phyloP scores from a whole-genome alignment of 2,888 invertebrate species.

The Fissipunctia ypsillon region DNA sequence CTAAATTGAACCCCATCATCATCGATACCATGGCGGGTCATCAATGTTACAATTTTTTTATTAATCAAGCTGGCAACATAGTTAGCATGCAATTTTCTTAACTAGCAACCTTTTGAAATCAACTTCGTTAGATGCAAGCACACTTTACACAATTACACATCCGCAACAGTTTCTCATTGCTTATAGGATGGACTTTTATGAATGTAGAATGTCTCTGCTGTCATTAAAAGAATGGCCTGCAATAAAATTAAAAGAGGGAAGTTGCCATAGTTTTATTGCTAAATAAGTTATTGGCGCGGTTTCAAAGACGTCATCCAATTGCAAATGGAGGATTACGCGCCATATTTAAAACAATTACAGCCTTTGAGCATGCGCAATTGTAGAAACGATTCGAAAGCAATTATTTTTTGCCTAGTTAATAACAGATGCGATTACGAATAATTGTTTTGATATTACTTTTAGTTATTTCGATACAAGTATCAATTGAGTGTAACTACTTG shows the following conservation, averaged over 20 bases:
- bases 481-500: constrained; percentile 44
- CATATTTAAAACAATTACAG: constrained; percentile 44
- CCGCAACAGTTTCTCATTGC: constrained; percentile 12
- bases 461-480: constrained; percentile 33
- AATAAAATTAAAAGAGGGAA: constrained; percentile 30
- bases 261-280: constrained; percentile 41
- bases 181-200: constrained; percentile 31
- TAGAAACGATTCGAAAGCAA: constrained; percentile 34
- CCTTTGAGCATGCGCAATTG: neutral
- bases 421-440: constrained; percentile 16
- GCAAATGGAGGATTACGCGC: constrained; percentile 34
- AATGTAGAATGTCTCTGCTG: constrained; percentile 28
- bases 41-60: neutral
- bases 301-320: constrained; percentile 30
- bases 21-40: neutral
- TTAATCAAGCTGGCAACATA: constrained; percentile 18
- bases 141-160: constrained; percentile 13
- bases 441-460: constrained; percentile 26
- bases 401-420: constrained; percentile 2
- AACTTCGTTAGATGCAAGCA: neutral
- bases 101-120: constrained; percentile 39
- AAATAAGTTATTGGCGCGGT: constrained; percentile 34
- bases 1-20: neutral
- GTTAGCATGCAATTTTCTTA: constrained; percentile 23
- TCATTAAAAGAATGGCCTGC: constrained; percentile 10